A percentile compares a stretch with the other conserved stretches of the same genome.
Evolutionary conservation across 2,113 vertebrate genomes (phyloP).

Genomic region (Egretta garzetta): DNA sequence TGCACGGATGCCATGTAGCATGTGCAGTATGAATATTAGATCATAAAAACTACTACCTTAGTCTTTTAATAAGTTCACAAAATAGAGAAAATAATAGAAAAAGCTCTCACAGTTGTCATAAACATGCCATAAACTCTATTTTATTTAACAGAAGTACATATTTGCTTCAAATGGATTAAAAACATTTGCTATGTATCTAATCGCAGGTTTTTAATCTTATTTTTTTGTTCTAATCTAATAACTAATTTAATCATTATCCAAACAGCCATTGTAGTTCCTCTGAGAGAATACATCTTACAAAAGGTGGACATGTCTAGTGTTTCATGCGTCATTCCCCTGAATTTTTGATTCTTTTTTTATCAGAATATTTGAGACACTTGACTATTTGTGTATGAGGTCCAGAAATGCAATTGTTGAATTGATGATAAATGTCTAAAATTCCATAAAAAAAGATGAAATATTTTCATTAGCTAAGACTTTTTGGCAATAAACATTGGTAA

Average conservation of each 20-base stretch:
- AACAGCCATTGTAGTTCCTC: background rate
- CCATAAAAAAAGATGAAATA: background rate
- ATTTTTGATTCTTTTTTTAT: background rate
- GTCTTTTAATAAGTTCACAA: background rate
- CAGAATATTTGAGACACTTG: background rate
- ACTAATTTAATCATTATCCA: background rate
- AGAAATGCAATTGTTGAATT: background rate
- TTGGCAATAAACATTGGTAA: background rate
- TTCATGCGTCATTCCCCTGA: background rate
- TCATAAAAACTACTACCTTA: background rate
- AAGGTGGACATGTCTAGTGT: background rate
- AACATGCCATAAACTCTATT: background rate
- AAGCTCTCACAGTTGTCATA: background rate
- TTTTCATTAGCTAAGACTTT: background rate
- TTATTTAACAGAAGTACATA: background rate
- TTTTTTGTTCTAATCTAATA: background rate
- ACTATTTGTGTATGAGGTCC: background rate
- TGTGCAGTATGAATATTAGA: background rate
- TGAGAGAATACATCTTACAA: background rate
- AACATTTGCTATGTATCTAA: background rate
- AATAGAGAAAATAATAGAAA: background rate
- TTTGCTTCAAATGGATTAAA: background rate
- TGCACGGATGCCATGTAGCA: background rate
- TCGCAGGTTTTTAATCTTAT: background rate
- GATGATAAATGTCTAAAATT: background rate